Evolutionary conservation across 1,140 invertebrate genomes (phyloP).

Genomic region (Danaus plexippus): DNA sequence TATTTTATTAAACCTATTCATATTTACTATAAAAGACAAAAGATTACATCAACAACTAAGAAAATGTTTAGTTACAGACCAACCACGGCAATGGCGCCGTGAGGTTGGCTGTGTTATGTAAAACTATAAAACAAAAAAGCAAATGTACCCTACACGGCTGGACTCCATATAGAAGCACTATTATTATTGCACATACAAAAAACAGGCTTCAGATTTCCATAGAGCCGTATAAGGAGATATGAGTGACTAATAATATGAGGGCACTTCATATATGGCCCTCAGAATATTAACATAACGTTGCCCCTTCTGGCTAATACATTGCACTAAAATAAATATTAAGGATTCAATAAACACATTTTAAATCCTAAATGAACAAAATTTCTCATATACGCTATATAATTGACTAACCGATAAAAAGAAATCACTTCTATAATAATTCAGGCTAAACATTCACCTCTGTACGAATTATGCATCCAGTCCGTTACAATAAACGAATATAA

Average conservation of each 20-base stretch:
- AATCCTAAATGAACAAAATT: slow-evolving; percentile 23
- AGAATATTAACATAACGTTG: slow-evolving; percentile 14
- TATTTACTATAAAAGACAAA: slow-evolving; percentile 60
- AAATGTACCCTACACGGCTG: slow-evolving; percentile 57
- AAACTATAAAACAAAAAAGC: slow-evolving; percentile 25
- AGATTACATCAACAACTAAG: slow-evolving; percentile 66
- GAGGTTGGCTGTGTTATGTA: slow-evolving; percentile 13
- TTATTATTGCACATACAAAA: slow-evolving; percentile 68
- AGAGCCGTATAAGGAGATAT: slow-evolving; percentile 23
- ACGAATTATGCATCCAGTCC: not conserved
- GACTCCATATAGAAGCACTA: slow-evolving; percentile 56
- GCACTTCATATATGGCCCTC: slow-evolving; percentile 26
- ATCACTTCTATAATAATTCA: slow-evolving; percentile 2
- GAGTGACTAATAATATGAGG: slow-evolving; percentile 14
- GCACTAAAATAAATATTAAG: slow-evolving; percentile 11
- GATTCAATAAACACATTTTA: slow-evolving; percentile 14
- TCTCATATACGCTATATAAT: slow-evolving; percentile 20
- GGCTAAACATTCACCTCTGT: not conserved
- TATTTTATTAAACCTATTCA: slow-evolving; percentile 65
- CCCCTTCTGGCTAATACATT: slow-evolving; percentile 25
- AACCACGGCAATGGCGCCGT: not conserved
- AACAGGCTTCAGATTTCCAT: slow-evolving; percentile 42
- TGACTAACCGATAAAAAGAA: slow-evolving; percentile 10
- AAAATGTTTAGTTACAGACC: slow-evolving; percentile 18
- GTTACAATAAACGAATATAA: not conserved